These are phyloP conservation scores for Holothuria glaberrima DNA, from an alignment of 35 echinoderm and acorn worm genomes.

Conservation along the genomic window DNA sequence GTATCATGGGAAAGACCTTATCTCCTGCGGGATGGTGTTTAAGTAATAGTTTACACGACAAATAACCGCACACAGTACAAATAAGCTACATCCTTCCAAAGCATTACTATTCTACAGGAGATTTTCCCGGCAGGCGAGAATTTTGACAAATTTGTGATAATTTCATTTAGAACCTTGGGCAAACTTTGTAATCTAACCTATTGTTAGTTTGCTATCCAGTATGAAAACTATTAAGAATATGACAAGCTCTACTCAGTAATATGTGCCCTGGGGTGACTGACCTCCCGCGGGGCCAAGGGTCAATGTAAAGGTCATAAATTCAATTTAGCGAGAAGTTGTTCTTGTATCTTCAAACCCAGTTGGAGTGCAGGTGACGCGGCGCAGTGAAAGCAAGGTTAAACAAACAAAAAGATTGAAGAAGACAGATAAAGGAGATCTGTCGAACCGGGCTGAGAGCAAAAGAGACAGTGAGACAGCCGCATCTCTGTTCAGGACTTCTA, in stretches of 20 bases:
- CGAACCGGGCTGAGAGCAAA: too few species aligned
- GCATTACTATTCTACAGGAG: not conserved
- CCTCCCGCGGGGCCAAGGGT: conserved; percentile 59
- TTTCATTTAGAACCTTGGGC: conserved; percentile 54
- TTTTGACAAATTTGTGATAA: conserved; percentile 63
- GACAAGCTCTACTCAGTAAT: conserved; percentile 45
- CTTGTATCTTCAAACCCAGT: conserved; percentile 42
- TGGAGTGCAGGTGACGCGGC: conserved; percentile 55
- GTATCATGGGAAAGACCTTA: not conserved
- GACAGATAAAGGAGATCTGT: too few species aligned
- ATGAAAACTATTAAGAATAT: conserved; percentile 43
- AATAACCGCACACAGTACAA: conserved; percentile 44
- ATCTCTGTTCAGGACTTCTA: too few species aligned
- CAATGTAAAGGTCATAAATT: conserved; percentile 59
- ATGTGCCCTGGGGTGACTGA: conserved; percentile 37
- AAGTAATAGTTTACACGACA: conserved; percentile 57
- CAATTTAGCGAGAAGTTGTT: conserved; percentile 56
- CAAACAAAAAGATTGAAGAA: conserved; percentile 26
- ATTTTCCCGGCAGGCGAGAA: conserved; percentile 50
- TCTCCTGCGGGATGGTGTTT: conserved; percentile 45
- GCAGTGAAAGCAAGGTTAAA: conserved; percentile 58
- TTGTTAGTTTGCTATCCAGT: conserved; percentile 51
- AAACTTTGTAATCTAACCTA: conserved; percentile 62
- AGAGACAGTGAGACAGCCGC: too few species aligned
- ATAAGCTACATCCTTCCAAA: conserved; percentile 44